phyloP scores from a whole-genome alignment of 2,888 invertebrate species.

The Sminthurinus aureus region DNA sequence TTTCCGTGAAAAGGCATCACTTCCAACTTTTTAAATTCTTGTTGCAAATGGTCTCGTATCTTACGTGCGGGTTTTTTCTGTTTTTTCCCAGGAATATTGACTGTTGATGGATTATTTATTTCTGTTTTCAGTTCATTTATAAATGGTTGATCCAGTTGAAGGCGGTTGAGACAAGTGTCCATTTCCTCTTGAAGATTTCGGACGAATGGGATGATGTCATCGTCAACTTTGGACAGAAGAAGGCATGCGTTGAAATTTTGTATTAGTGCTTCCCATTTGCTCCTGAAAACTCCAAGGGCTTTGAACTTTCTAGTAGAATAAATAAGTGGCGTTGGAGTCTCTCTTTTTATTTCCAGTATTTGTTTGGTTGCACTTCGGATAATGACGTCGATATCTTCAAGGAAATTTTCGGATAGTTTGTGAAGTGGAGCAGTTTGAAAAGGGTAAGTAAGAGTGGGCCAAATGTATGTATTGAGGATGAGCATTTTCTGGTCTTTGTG shows the following conservation, averaged over 20 bases:
- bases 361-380: neutral
- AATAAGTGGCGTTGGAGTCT: neutral
- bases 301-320: constrained; percentile 16
- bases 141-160: neutral
- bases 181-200: neutral
- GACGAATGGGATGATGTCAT: neutral
- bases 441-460: constrained; percentile 13
- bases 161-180: neutral
- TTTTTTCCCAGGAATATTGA: neutral
- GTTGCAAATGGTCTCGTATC: neutral
- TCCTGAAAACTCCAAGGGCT: constrained; percentile 1
- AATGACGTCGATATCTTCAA: neutral
- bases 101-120: neutral
- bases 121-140: neutral
- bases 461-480: neutral
- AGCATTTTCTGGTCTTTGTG: neutral
- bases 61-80: neutral
- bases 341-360: neutral
- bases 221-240: neutral
- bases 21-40: neutral
- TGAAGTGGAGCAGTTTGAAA: neutral
- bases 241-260: constrained; percentile 12
- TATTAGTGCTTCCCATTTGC: constrained; percentile 12
- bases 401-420: neutral
- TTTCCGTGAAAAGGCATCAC: neutral